These are phyloP conservation scores for Agrypnus murinus DNA, from an alignment of 2,888 invertebrate genomes.

Conservation along the genomic window DNA sequence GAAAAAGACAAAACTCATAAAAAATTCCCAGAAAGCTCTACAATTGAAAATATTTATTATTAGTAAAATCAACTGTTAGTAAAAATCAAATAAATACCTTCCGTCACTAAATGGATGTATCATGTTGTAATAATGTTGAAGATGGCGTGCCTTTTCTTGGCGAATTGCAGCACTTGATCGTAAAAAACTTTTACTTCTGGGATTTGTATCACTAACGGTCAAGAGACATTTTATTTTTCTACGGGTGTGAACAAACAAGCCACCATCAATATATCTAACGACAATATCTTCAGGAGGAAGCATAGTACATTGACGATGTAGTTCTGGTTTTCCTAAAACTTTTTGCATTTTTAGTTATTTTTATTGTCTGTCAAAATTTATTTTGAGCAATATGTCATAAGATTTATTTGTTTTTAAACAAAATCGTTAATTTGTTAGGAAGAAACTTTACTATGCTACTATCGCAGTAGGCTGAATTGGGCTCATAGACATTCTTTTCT, in stretches of 20 bases:
- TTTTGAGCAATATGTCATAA: no score
- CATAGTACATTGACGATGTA: slow-evolving; percentile 46
- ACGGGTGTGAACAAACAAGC: slow-evolving; percentile 54
- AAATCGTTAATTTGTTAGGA: no score
- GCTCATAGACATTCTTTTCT: no score
- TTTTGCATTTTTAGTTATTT: neutral
- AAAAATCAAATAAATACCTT: no score
- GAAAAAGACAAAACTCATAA: no score
- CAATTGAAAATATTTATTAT: no score
- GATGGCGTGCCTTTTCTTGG: slow-evolving; percentile 62
- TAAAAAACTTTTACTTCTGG: slow-evolving; percentile 51
- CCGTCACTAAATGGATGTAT: slow-evolving; percentile 70
- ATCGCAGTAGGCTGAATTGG: no score
- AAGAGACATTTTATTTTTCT: slow-evolving; percentile 52
- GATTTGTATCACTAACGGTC: slow-evolving; percentile 54
- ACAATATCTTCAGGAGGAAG: slow-evolving; percentile 53
- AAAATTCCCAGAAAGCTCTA: no score
- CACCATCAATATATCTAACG: slow-evolving; percentile 55
- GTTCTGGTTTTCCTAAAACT: neutral
- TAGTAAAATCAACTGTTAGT: no score
- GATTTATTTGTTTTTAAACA: no score
- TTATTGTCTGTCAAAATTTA: no score
- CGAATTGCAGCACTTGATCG: slow-evolving; percentile 62
- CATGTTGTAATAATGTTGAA: slow-evolving; percentile 58
- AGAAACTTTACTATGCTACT: no score